These are phyloP conservation scores for Arvicanthis niloticus DNA, from an alignment of 2,113 vertebrate genomes.

Conservation along the genomic window DNA sequence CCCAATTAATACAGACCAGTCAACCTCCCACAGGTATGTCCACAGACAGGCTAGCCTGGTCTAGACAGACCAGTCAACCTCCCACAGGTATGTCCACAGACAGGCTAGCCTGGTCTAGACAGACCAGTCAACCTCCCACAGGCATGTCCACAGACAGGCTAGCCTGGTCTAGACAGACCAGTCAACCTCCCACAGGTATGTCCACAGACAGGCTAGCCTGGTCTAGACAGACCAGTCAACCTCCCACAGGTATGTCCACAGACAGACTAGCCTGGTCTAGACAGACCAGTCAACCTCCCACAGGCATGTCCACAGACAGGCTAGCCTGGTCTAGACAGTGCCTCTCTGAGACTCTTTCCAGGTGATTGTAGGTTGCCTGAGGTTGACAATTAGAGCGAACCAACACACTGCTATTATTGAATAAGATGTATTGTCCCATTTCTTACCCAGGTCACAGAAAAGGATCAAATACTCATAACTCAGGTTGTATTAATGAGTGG, in stretches of 20 bases:
- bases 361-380: not conserved
- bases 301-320: too few species aligned
- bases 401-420: not conserved
- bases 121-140: not conserved
- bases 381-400: not conserved
- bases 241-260: too few species aligned
- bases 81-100: too few species aligned
- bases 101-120: too few species aligned
- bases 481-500: not conserved
- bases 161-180: too few species aligned
- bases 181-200: not conserved
- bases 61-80: not conserved
- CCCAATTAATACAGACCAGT: not conserved
- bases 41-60: too few species aligned
- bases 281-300: too few species aligned
- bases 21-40: too few species aligned
- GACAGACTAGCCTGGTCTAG: too few species aligned
- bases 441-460: not conserved
- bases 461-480: not conserved
- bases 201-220: too few species aligned
- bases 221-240: too few species aligned
- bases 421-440: conserved; percentile 14
- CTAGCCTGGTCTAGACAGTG: not conserved
- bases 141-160: too few species aligned
- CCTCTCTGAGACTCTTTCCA: not conserved